Percentiles rank a stretch among this genome's conserved stretches.
Evolutionary conservation across 1,140 invertebrate genomes (phyloP).

Genomic region (Tribolium castaneum): DNA sequence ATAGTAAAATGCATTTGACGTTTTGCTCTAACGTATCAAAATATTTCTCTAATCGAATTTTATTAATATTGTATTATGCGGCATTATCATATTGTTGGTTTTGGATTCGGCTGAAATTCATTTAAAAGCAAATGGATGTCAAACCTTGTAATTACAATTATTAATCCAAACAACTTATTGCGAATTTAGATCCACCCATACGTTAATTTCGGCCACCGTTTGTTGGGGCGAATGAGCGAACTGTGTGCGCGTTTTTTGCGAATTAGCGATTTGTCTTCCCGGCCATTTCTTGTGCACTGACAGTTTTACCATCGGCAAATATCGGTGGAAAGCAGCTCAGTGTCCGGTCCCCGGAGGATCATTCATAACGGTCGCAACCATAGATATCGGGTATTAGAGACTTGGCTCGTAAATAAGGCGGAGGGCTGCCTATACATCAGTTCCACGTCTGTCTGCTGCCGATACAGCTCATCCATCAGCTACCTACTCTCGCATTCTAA

Average conservation of each 20-base stretch:
- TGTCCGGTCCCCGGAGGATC: conserved; percentile 43
- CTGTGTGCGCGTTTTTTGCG: too few species aligned
- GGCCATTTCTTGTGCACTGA: neutral
- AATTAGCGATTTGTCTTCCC: neutral
- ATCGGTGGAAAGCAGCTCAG: neutral
- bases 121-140: neutral
- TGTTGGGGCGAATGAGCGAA: too few species aligned
- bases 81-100: neutral
- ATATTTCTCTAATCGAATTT: neutral
- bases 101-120: neutral
- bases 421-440: conserved; percentile 53
- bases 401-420: conserved; percentile 54
- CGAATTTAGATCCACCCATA: too few species aligned
- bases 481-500: conserved; percentile 37
- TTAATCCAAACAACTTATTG: neutral
- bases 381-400: conserved; percentile 52
- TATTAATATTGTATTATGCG: neutral
- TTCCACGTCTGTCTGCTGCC: conserved; percentile 52
- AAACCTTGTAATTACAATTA: neutral
- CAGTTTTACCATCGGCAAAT: neutral
- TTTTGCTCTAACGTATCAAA: neutral
- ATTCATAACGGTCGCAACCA: conserved; percentile 53
- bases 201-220: too few species aligned
- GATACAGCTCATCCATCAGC: conserved; percentile 55
- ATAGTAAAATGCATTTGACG: neutral